These are phyloP conservation scores for Microcaecilia unicolor DNA, from an alignment of 2,797 vertebrate species.

Conservation along the genomic window DNA sequence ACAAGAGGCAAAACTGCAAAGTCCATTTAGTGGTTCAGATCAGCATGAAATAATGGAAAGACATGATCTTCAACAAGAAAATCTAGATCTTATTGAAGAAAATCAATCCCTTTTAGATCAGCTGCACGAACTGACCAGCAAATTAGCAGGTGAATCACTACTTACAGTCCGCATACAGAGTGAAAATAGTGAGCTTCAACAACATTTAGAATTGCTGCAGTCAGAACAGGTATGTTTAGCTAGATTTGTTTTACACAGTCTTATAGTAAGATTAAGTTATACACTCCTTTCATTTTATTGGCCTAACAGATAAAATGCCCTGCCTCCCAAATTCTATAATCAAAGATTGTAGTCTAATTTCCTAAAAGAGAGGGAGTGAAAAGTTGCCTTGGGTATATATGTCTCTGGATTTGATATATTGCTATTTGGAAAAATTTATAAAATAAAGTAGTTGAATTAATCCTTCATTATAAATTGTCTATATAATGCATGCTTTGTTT, in stretches of 20 bases:
- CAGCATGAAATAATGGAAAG: slow-evolving; percentile 30
- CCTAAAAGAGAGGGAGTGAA: too few relatives aligned
- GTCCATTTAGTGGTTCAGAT: slow-evolving; percentile 35
- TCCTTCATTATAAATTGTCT: too few relatives aligned
- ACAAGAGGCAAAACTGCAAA: slow-evolving; percentile 38
- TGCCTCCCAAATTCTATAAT: too few relatives aligned
- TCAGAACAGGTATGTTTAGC: slow-evolving; percentile 47
- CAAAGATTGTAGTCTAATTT: too few relatives aligned
- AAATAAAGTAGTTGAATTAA: too few relatives aligned
- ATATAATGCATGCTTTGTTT: too few relatives aligned
- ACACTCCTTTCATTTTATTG: neutral
- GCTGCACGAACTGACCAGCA: slow-evolving; percentile 30
- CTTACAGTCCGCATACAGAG: neutral
- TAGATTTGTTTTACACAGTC: neutral
- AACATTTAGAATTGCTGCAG: slow-evolving; percentile 54
- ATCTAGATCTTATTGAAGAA: slow-evolving; percentile 27
- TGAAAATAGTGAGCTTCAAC: slow-evolving; percentile 59
- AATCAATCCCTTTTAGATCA: slow-evolving; percentile 27
- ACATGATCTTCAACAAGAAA: slow-evolving; percentile 18
- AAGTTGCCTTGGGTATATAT: too few relatives aligned
- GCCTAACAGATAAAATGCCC: too few relatives aligned
- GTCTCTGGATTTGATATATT: too few relatives aligned
- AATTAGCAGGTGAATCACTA: slow-evolving; percentile 27
- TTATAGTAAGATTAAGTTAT: too few relatives aligned
- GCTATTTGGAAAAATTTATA: too few relatives aligned